Evolutionary conservation across 2,888 invertebrate genomes (phyloP).

Genomic region (Acanthopleura granulata): DNA sequence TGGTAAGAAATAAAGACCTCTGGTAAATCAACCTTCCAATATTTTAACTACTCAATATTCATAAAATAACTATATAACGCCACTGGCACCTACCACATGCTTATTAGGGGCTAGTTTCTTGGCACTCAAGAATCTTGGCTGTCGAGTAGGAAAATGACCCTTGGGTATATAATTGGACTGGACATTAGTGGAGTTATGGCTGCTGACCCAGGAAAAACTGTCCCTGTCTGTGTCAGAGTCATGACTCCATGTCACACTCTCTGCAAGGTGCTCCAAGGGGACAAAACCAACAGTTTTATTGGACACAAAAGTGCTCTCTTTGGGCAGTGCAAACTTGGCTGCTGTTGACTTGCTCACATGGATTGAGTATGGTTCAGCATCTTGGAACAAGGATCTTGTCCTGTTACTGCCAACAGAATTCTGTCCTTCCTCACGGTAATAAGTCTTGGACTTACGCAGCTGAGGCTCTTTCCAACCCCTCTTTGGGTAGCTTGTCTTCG

Average conservation of each 20-base stretch:
- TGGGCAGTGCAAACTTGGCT: background rate
- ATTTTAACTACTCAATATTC: too few species aligned
- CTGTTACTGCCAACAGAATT: background rate
- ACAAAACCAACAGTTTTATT: constrained; percentile 12
- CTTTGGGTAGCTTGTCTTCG: too few species aligned
- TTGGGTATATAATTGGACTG: background rate
- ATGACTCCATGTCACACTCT: background rate
- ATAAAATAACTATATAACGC: too few species aligned
- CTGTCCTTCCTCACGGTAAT: too few species aligned
- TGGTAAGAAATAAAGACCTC: too few species aligned
- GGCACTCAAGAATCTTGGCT: background rate
- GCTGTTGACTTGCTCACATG: constrained; percentile 1
- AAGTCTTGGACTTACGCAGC: too few species aligned
- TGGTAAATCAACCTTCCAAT: too few species aligned
- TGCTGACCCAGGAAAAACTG: background rate
- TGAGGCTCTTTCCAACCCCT: too few species aligned
- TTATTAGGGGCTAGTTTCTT: background rate
- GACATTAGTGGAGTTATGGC: background rate
- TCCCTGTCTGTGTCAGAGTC: background rate
- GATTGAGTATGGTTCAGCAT: background rate
- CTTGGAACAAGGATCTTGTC: background rate
- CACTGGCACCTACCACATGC: background rate
- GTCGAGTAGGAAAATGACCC: background rate
- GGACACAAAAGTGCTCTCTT: constrained; percentile 5
- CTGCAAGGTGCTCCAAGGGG: background rate